phyloP scores from a whole-genome alignment of 2,797 vertebrate species.

The Apogon hyalosoma region DNA sequence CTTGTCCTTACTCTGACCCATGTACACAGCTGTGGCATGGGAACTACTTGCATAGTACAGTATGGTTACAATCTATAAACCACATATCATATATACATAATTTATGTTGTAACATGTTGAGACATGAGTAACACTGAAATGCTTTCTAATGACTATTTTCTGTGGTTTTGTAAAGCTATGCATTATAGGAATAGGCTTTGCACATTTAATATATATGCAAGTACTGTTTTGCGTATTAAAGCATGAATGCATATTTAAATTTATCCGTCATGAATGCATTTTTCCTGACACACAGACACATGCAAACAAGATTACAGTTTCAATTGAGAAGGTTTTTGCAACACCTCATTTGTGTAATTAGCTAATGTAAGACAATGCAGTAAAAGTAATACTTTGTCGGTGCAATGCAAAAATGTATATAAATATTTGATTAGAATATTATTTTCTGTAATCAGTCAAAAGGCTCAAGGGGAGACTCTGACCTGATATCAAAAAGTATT shows the following conservation, averaged over 20 bases:
- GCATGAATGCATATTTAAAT: constrained; percentile 39
- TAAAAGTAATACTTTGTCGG: constrained; percentile 53
- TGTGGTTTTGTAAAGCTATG: constrained; percentile 1
- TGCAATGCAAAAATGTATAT: constrained; percentile 48
- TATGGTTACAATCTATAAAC: not conserved
- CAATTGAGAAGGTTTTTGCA: constrained; percentile 42
- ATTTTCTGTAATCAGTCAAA: constrained; percentile 34
- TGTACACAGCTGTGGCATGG: not conserved
- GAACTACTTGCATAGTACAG: not conserved
- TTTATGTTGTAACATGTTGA: not conserved
- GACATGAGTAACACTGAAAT: not conserved
- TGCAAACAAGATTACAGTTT: constrained; percentile 28
- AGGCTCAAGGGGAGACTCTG: constrained; percentile 25
- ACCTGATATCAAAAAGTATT: constrained; percentile 8
- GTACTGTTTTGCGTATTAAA: constrained; percentile 15
- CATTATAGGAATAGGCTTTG: constrained; percentile 6
- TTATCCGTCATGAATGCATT: constrained; percentile 22
- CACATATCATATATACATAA: not conserved
- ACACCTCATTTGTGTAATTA: constrained; percentile 62
- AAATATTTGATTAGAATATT: constrained; percentile 44
- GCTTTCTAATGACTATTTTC: not conserved
- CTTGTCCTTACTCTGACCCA: constrained; percentile 7
- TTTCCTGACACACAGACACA: not conserved
- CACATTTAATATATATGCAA: constrained; percentile 31
- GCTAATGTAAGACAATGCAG: constrained; percentile 38